phyloP scores from a whole-genome alignment of 2,888 invertebrate species.

The Xylocampa areola region DNA sequence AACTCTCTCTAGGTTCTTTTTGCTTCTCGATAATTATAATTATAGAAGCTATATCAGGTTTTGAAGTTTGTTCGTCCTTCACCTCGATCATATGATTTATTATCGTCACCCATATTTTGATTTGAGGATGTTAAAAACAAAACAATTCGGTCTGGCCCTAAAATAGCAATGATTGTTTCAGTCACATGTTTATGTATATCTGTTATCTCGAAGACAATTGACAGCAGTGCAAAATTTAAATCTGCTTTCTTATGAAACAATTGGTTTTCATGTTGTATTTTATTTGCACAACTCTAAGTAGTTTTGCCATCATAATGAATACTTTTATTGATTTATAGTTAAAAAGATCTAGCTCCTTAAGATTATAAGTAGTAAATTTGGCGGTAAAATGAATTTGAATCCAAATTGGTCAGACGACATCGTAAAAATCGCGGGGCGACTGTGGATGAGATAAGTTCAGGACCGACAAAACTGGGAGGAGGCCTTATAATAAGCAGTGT shows the following conservation, averaged over 20 bases:
- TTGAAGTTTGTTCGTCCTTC: conserved; percentile 10
- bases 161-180: conserved; percentile 29
- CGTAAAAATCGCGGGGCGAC: no score
- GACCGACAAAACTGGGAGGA: no score
- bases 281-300: not conserved
- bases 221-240: conserved; percentile 57
- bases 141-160: conserved; percentile 14
- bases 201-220: conserved; percentile 48
- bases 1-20: no score
- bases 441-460: no score
- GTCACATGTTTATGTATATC: conserved; percentile 24
- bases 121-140: conserved; percentile 20
- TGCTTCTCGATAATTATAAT: no score
- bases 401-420: no score
- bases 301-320: not conserved
- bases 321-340: no score
- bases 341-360: no score
- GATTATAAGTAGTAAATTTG: no score
- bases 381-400: no score
- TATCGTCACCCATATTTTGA: conserved; percentile 35
- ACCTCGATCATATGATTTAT: conserved; percentile 32
- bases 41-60: no score
- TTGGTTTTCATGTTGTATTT: not conserved
- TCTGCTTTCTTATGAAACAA: conserved; percentile 7
- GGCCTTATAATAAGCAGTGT: no score